Conservation (phyloP, 1,140 invertebrate genomes). For the Capitella teleta region DNA sequence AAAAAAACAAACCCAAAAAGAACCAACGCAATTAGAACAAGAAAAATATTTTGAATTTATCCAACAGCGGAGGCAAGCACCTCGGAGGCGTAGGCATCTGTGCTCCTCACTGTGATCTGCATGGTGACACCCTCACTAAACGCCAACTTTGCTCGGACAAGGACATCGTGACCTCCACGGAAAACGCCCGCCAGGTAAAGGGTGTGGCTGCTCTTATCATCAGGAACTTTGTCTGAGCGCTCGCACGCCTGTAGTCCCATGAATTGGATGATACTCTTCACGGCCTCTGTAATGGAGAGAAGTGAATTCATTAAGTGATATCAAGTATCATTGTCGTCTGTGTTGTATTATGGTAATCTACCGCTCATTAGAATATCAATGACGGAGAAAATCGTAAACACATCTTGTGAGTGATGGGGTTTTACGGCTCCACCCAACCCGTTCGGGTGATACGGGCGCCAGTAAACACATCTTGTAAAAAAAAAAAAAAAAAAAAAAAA, state of each 20-base stretch:
- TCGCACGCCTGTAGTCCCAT: conserved; percentile 80
- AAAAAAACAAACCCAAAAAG: too few species aligned
- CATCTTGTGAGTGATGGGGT: too few species aligned
- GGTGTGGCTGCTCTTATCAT: conserved; percentile 69
- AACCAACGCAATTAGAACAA: too few species aligned
- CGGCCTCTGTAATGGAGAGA: conserved; percentile 55
- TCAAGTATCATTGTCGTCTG: too few species aligned
- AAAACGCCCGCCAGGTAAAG: conserved; percentile 71
- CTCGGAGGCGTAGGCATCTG: conserved; percentile 56
- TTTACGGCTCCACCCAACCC: too few species aligned
- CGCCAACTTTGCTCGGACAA: conserved; percentile 51
- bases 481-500: too few species aligned
- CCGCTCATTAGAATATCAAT: too few species aligned
- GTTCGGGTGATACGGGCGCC: too few species aligned
- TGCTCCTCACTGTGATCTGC: conserved; percentile 56
- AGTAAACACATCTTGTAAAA: too few species aligned
- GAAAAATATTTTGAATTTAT: conserved; percentile 6
- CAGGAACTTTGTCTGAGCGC: conserved; percentile 68
- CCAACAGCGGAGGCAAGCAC: conserved; percentile 52
- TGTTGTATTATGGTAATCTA: too few species aligned
- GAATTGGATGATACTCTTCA: conserved; percentile 74
- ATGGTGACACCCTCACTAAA: conserved; percentile 57
- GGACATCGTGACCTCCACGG: conserved; percentile 74
- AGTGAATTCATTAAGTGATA: too few species aligned
- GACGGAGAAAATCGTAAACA: too few species aligned